These are phyloP conservation scores for Oryzias woworae DNA, from an alignment of 2,113 vertebrate genomes.

Conservation along the genomic window DNA sequence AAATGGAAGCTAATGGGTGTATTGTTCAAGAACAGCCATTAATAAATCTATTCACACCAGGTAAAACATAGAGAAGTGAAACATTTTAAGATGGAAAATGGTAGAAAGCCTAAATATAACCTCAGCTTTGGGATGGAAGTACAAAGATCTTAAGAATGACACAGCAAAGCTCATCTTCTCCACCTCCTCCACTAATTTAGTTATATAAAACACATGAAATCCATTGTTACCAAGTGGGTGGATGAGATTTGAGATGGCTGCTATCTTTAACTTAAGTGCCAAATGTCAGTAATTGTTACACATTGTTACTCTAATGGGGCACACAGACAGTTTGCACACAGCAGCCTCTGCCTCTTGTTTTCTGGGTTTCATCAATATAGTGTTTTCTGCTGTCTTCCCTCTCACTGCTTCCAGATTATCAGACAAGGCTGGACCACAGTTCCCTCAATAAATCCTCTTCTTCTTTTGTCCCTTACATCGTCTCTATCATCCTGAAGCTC, in stretches of 20 bases:
- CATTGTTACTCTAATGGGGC: constrained; percentile 2
- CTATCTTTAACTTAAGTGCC: not conserved
- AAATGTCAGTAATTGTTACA: not conserved
- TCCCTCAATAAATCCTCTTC: constrained; percentile 45
- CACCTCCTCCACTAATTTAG: not conserved
- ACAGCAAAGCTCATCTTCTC: no score
- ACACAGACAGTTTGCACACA: constrained; percentile 8
- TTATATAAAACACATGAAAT: not conserved
- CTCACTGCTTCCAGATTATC: constrained; percentile 54
- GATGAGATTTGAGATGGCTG: not conserved
- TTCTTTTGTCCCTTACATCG: constrained; percentile 35
- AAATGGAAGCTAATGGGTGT: not conserved
- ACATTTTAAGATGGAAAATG: not conserved
- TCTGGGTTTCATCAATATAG: constrained; percentile 56
- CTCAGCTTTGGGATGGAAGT: not conserved
- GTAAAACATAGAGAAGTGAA: not conserved
- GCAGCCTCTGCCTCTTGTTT: constrained; percentile 24
- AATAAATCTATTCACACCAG: not conserved
- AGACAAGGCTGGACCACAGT: constrained; percentile 52
- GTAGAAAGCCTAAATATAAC: not conserved
- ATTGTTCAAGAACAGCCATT: not conserved
- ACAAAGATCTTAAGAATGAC: not conserved
- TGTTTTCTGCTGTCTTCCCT: constrained; percentile 59
- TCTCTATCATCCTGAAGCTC: constrained; percentile 24
- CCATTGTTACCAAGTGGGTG: not conserved